Base-by-base conservation (phyloP, 2,888 invertebrate species). In the Synanthedon myopaeformis region DNA sequence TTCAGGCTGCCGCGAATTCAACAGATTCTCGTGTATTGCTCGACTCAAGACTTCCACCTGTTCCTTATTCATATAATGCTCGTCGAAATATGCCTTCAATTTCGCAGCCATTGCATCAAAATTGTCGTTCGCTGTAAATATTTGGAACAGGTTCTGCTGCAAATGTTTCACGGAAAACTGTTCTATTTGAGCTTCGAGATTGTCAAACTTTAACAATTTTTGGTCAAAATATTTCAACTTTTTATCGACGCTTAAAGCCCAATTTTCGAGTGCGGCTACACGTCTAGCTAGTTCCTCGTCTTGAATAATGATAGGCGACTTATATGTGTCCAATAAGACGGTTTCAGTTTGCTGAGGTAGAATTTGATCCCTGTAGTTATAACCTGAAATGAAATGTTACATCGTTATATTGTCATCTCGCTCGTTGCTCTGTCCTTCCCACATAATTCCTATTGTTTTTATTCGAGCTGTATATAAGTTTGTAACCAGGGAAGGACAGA, bases 401-500 rank as follows among this genome's bases (percentile, higher is more conserved):
- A 45, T 45, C 45, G 45, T 45, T 49, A 62, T 42, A 50, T 52
- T 52, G 52, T 57, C 56, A 59, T 42, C 51, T 54, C 54, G 41
- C 53, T 55, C 54, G 42, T 53, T 58, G 56, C 76, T 82, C 86
- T 86, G 86, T 84, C 87, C 87, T 86, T 70, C 89, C 89, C 78
- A 84, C 81, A 63, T 76, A 68, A 66, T 61, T 49, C 48, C 48
- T 57, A 42, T 54, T 54, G 35, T 52, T 57, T 57, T 56, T 55
- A 55, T 61, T 57, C 66, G 63, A 53, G 60, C 49, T 57, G 54
- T 41, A 42, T 52, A 19, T 51, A 42, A 60, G 57, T 69, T 66
- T 69, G 64, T 67, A 76, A 79, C 78, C 88, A 88, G 90, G 90
- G 90, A 90, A 90, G 90, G 90, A 90, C 90, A 90, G 90, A 90